Evolutionary conservation across 30 jellyfish, hydroid and myxozoan species (phyloP), one percentile per base, ranked within the genome.

Genomic region (Pelagia noctiluca): DNA sequence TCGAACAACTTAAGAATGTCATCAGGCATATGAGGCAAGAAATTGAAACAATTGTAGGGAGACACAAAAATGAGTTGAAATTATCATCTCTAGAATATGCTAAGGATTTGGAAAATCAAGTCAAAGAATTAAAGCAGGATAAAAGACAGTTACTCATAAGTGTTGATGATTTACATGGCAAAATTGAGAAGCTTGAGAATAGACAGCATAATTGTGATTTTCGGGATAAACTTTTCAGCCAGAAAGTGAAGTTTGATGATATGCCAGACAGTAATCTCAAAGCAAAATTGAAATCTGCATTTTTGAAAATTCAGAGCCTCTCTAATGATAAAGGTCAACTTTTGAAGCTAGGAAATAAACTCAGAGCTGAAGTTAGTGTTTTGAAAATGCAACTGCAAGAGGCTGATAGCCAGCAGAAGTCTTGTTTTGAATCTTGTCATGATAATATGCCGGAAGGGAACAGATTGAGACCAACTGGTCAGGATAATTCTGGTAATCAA

Each of bases 1-100:
- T 82, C 68, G 82, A 82, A 2, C 88, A 90, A 38, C 84, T 90
- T 0, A 75, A 61, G 42, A 76, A 67, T 29, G 76, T 84, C 30
- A 75, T 90, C 0, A 76, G 84, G 30, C 64, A 82, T 49, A 90
- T 90, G 97, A 76, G 97, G 33, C 57, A 64, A 22, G 97, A 90
- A 37, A 82, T 90, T 28, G 97, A 81, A 48, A 4, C 77, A 36
- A 60, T 90, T 50, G 92, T 66, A 23, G 71, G 36, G 13, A 50
- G 54, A 31, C 92, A 57, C 31, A 70, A 29, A 36, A 65, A 57
- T 19, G 92, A 82, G 0, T 21, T 54, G 21, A 63, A 48, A 4
- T 63, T 60, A 47, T 77, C 86, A 10, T 60, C 86, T 25, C 38
- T 82, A 5, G 66, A 53, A 11, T 82, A 82, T 82, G 72, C 86